Conservation (phyloP, 2,113 vertebrate genomes). For the Aphelocoma coerulescens region DNA sequence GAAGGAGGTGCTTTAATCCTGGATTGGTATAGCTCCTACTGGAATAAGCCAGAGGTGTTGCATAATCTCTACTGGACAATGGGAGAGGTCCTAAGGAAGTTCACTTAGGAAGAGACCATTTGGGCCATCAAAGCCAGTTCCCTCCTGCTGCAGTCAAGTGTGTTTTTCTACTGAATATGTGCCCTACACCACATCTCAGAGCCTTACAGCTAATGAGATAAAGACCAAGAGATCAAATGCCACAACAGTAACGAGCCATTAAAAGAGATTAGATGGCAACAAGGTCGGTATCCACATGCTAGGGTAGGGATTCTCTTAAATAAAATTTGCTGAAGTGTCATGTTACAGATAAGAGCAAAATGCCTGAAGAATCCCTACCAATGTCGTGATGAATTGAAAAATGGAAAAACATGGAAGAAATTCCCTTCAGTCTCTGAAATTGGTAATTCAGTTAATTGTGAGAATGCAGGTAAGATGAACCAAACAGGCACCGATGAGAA, state of each 20-base stretch:
- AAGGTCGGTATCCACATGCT: neutral
- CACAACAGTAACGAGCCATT: neutral
- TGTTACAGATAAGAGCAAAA: neutral
- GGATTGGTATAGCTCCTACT: neutral
- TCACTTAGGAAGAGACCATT: neutral
- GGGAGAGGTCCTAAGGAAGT: neutral
- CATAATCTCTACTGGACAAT: neutral
- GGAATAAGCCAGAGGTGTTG: neutral
- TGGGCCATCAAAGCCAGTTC: neutral
- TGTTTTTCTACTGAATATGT: neutral
- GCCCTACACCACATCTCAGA: neutral
- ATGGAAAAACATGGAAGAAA: neutral
- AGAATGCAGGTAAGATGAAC: neutral
- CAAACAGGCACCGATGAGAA: slow-evolving; percentile 21
- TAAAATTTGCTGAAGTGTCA: neutral
- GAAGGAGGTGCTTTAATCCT: neutral
- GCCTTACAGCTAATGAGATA: neutral
- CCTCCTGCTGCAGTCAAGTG: neutral
- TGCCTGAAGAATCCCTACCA: neutral
- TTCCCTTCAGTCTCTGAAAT: neutral
- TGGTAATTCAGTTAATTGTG: neutral
- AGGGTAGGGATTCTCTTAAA: neutral
- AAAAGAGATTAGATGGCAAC: neutral
- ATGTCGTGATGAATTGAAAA: neutral
- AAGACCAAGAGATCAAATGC: neutral